These are phyloP conservation scores for Muntiacus muntjak DNA, from an alignment of 2,113 vertebrate genomes.

Conservation along the genomic window DNA sequence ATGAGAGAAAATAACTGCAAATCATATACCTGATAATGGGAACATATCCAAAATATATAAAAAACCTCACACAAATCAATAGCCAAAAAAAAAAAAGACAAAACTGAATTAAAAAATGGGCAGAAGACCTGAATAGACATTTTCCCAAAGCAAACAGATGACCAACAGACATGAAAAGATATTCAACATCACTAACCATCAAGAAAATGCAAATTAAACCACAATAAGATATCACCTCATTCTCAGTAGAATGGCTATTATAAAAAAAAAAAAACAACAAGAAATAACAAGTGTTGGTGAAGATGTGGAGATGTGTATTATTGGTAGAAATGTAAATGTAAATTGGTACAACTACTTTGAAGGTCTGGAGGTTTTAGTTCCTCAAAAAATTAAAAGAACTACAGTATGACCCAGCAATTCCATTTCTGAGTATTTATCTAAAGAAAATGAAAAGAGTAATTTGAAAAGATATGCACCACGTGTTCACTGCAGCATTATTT, in stretches of 20 bases:
- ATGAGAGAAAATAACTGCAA: neutral
- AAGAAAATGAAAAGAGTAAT: neutral
- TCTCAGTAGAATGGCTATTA: neutral
- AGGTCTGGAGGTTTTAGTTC: neutral
- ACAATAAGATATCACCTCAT: neutral
- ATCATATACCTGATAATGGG: neutral
- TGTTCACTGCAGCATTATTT: neutral
- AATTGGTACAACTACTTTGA: neutral
- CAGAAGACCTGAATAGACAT: neutral
- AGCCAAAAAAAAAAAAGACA: neutral
- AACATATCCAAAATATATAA: neutral
- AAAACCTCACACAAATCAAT: neutral
- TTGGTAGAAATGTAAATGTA: neutral
- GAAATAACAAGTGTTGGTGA: neutral
- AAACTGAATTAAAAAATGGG: neutral
- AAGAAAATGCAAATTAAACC: neutral
- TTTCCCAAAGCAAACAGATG: neutral
- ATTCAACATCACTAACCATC: neutral
- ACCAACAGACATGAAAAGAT: neutral
- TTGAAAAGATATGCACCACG: neutral
- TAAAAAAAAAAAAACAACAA: neutral
- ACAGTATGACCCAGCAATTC: neutral
- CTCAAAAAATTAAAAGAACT: neutral
- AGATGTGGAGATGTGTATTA: neutral
- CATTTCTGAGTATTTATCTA: neutral